Conservation (phyloP, 2,797 vertebrate species). For the Otolemur crassicaudatus region DNA sequence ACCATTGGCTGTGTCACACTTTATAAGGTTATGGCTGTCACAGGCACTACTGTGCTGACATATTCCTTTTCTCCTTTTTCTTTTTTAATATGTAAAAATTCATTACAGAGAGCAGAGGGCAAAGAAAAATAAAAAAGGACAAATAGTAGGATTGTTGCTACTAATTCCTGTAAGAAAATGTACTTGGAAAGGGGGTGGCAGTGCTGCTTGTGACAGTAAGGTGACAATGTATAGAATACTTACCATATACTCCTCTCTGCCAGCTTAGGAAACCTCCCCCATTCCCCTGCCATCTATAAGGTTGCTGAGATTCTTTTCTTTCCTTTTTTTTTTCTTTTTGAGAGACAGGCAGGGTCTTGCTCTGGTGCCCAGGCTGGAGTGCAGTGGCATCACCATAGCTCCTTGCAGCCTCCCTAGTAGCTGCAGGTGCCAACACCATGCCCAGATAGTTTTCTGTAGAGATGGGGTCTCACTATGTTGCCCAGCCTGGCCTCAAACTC, state of each 20-base stretch:
- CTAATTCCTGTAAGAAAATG: not conserved
- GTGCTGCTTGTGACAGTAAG: no score
- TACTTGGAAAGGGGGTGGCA: no score
- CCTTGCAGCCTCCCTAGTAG: no score
- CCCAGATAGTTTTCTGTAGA: not conserved
- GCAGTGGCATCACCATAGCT: not conserved
- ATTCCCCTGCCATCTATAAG: rapidly evolving
- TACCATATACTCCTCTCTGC: not conserved
- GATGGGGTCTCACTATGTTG: not conserved
- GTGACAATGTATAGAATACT: not conserved
- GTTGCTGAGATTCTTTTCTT: no score
- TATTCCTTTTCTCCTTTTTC: not conserved
- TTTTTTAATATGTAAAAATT: not conserved
- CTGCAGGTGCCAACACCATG: no score
- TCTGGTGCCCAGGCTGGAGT: not conserved
- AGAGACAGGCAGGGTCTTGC: no score
- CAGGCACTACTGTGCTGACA: rapidly evolving
- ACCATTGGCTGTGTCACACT: not conserved
- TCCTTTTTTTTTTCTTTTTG: no score
- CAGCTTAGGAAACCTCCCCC: not conserved
- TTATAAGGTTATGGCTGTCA: not conserved
- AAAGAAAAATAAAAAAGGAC: not conserved
- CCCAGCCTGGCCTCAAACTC: no score
- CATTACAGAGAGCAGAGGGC: not conserved
- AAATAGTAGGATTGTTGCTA: not conserved